Percentiles rank a stretch among this genome's conserved stretches.
phyloP scores from a whole-genome alignment of 1,140 invertebrate species.

The Procambarus virginalis region DNA sequence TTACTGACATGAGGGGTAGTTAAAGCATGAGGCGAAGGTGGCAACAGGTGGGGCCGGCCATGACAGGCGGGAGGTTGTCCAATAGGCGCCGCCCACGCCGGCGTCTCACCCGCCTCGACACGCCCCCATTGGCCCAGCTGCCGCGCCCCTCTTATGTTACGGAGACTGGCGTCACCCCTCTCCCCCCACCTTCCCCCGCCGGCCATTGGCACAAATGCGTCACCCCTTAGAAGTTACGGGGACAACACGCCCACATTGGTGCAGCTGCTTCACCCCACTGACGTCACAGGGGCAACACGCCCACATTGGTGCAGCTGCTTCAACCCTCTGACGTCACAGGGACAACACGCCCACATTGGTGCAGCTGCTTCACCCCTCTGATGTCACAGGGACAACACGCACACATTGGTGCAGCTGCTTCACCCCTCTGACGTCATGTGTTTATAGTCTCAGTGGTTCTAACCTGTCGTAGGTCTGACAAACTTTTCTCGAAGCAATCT shows the following conservation, averaged over 20 bases:
- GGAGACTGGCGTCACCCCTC: too few relatives aligned
- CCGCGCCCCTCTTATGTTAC: not conserved
- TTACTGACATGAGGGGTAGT: not conserved
- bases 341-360: conserved; percentile 40
- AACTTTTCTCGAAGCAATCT: too few relatives aligned
- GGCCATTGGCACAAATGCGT: conserved; percentile 13
- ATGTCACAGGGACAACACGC: not conserved
- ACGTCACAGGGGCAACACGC: conserved; percentile 39
- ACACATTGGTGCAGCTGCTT: not conserved
- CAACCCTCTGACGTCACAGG: not conserved
- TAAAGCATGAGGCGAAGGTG: not conserved
- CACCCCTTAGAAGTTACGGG: conserved; percentile 8
- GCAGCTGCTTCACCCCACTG: not conserved
- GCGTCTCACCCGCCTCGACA: conserved; percentile 41
- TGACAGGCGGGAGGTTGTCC: not conserved
- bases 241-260: conserved; percentile 44
- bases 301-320: conserved; percentile 29
- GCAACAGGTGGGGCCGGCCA: not conserved
- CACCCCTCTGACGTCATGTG: not conserved
- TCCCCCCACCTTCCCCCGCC: too few relatives aligned
- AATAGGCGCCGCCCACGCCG: conserved; percentile 11
- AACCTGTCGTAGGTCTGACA: too few relatives aligned
- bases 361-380: not conserved
- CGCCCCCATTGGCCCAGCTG: conserved; percentile 44
- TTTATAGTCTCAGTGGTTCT: too few relatives aligned